Evolutionary conservation across 2,113 vertebrate genomes (phyloP).

Genomic region (Casuarius casuarius): DNA sequence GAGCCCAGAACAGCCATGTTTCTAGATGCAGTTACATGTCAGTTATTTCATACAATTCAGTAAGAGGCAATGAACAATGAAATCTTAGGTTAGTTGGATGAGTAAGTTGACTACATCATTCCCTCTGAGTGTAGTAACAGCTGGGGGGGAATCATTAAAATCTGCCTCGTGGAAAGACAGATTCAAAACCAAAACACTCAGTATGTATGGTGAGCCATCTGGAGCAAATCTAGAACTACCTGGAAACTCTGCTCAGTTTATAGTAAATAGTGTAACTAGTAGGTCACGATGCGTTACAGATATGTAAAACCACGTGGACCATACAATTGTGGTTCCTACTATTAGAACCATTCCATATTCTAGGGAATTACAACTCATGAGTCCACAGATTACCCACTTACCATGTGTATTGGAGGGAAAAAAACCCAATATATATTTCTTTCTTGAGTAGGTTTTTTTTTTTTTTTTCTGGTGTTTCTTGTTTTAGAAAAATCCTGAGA

Average conservation of each 20-base stretch:
- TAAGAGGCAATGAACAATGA: neutral
- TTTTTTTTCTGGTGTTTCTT: neutral
- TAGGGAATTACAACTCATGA: neutral
- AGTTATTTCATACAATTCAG: neutral
- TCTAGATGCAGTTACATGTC: neutral
- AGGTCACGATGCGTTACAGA: neutral
- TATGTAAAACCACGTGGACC: neutral
- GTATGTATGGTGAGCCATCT: neutral
- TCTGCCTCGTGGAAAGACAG: neutral
- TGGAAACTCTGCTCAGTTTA: neutral
- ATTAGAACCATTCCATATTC: neutral
- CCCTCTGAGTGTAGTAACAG: neutral
- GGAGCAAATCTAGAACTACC: neutral
- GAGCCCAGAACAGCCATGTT: neutral
- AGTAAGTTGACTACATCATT: neutral
- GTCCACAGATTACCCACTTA: neutral
- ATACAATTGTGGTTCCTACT: neutral
- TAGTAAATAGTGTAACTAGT: neutral
- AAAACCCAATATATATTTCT: neutral
- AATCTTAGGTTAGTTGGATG: accelerated
- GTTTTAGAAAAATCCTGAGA: neutral
- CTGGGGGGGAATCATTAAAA: neutral
- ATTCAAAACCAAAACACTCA: neutral
- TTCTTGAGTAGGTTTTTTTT: neutral
- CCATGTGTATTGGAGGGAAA: neutral